Conservation (phyloP, 1,140 invertebrate genomes). For the Pseudachorutes palmiensis region DNA sequence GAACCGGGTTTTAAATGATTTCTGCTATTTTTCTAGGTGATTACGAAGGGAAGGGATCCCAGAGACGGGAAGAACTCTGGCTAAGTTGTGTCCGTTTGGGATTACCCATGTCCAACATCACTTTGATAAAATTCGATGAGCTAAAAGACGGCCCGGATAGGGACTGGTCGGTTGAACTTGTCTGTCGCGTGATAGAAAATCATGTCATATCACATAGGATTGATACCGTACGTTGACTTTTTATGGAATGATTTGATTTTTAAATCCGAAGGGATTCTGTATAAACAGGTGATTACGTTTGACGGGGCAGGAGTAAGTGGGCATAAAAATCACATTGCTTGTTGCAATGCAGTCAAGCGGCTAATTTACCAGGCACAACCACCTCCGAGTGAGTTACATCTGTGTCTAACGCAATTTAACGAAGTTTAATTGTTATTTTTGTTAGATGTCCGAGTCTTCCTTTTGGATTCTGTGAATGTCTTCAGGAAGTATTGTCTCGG, state of each 20-base stretch:
- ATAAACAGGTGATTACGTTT: slow-evolving; percentile 67
- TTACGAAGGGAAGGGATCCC: slow-evolving; percentile 57
- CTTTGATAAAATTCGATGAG: slow-evolving; percentile 57
- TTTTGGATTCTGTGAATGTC: slow-evolving; percentile 72
- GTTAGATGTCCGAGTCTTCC: slow-evolving; percentile 46
- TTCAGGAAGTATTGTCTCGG: slow-evolving; percentile 74
- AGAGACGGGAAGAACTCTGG: slow-evolving; percentile 67
- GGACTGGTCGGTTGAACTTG: slow-evolving; percentile 64
- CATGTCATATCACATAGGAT: slow-evolving; percentile 64
- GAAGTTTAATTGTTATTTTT: background rate
- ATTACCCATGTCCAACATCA: slow-evolving; percentile 65
- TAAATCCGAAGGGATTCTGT: background rate
- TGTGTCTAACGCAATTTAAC: background rate
- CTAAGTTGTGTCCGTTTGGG: slow-evolving; percentile 65
- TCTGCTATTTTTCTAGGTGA: slow-evolving; percentile 53
- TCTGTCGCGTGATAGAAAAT: slow-evolving; percentile 62
- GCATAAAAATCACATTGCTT: slow-evolving; percentile 78
- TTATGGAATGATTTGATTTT: background rate
- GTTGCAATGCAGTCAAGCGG: slow-evolving; percentile 68
- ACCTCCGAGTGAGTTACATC: slow-evolving; percentile 53
- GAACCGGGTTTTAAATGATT: no score
- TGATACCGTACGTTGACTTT: slow-evolving; percentile 50
- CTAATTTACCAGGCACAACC: slow-evolving; percentile 64
- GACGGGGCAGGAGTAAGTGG: slow-evolving; percentile 80
- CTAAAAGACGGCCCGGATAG: slow-evolving; percentile 64